Conservation (phyloP, 2,797 vertebrate genomes). For the Notoglanidium macrostoma region DNA sequence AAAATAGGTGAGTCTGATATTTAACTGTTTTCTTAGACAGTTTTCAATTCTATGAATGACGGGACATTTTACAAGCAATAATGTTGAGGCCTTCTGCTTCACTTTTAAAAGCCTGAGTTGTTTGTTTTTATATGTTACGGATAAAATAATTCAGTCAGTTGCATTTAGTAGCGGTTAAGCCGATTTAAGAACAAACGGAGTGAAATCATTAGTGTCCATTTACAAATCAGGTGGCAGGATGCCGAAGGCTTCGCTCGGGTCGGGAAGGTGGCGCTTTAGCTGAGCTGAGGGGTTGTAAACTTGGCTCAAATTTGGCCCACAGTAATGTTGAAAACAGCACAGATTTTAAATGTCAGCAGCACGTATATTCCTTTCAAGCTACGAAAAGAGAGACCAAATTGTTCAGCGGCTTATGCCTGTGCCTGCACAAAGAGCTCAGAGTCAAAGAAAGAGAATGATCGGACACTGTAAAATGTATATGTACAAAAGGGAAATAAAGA, state of each 20-base stretch:
- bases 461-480: not conserved
- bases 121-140: not conserved
- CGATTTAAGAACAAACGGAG: not conserved
- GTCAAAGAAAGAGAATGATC: not conserved
- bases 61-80: slow-evolving; percentile 13
- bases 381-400: not conserved
- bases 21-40: slow-evolving; percentile 5
- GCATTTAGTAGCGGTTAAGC: not conserved
- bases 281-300: not conserved
- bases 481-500: not conserved
- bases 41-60: not conserved
- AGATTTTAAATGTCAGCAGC: slow-evolving; percentile 8
- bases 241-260: not conserved
- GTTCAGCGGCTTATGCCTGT: not conserved
- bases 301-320: not conserved
- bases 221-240: not conserved
- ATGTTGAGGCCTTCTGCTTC: not conserved
- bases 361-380: not conserved
- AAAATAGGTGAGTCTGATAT: not conserved
- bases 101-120: not conserved
- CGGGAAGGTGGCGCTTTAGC: not conserved
- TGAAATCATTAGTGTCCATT: not conserved
- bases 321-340: not conserved
- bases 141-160: not conserved
- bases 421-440: not conserved